Evolutionary conservation across 2,797 vertebrate genomes (phyloP), one percentile per base, ranked within the genome.

Genomic region (Lithobates sylvaticus): DNA sequence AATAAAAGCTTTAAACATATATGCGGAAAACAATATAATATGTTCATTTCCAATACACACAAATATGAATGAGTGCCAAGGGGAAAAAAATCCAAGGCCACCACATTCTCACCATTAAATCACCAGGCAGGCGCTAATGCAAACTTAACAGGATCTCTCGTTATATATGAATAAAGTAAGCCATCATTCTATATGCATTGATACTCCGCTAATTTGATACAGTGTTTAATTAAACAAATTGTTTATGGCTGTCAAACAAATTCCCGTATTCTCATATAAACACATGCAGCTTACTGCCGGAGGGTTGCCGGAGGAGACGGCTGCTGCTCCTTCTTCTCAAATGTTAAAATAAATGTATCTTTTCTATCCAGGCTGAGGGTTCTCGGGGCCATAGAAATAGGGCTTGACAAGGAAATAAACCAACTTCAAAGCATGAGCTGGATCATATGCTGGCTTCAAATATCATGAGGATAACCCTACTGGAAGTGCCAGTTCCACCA

Each of bases 201-300:
- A 50, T 67, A 75, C 61, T 21, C 39, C 4, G 8, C 23, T 67
- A 83, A 75, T 23, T 42, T 68, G 61, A 32, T 75, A 64, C 69
- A 44, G 39, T 67, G 81, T 75, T 65, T 75, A 75, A 83, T 83
- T 75, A 83, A 34, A 74, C 32, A 71, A 36, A 81, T 69, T 81
- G n/a, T 81, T 47, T 71, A 26, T 27, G 47, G 13, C 13, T 42
- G 78, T 70, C 78, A 73, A 32, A 69, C 6, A 39, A 26, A 81
- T 58, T 16, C 69, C 13, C 3, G 36, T 68, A 54, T 81, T 81
- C 64, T 18, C 9, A 21, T 64, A n/a, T 39, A 72, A 71, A 71
- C 78, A 36, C 27, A 72, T 54, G 78, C 67, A 71, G 72, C 36
- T 42, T 73, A n/a, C 39, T 10, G n/a, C 70, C 36, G 4, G 12